phyloP scores from a whole-genome alignment of 1,140 invertebrate genomes.

The Spodoptera frugiperda region DNA sequence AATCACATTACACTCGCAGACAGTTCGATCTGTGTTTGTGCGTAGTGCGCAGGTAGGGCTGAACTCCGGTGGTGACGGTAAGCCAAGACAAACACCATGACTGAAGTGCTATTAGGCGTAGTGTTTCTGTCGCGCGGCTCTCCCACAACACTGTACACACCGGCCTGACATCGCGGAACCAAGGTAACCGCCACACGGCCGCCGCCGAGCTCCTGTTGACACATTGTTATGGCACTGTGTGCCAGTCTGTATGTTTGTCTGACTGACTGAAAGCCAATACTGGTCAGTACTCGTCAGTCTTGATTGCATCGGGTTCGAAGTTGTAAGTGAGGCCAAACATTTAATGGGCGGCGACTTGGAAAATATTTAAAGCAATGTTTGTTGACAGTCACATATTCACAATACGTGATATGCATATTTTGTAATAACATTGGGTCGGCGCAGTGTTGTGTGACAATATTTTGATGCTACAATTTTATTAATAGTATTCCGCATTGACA shows the following conservation, averaged over 20 bases:
- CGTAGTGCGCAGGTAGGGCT: constrained; percentile 34
- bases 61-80: constrained; percentile 20
- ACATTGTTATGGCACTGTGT: constrained; percentile 12
- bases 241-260: too few relatives aligned
- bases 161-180: not conserved
- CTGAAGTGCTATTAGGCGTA: constrained; percentile 38
- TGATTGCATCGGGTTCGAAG: too few relatives aligned
- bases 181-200: too few relatives aligned
- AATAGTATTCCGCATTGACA: too few relatives aligned
- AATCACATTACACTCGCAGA: not conserved
- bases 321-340: too few relatives aligned
- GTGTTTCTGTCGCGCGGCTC: constrained; percentile 9
- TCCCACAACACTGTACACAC: not conserved
- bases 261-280: not conserved
- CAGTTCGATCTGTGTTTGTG: constrained; percentile 1
- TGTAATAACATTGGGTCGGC: too few relatives aligned
- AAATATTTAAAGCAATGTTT: too few relatives aligned
- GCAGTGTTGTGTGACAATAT: too few relatives aligned
- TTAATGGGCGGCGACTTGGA: too few relatives aligned
- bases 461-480: too few relatives aligned
- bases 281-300: not conserved
- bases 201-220: not conserved
- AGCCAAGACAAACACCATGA: constrained; percentile 34
- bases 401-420: too few relatives aligned
- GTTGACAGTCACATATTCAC: too few relatives aligned